Percentiles rank a stretch among this genome's conserved stretches.
These are phyloP conservation scores for Pandemis cinnamomeana DNA, from an alignment of 2,888 invertebrate species.

Conservation along the genomic window DNA sequence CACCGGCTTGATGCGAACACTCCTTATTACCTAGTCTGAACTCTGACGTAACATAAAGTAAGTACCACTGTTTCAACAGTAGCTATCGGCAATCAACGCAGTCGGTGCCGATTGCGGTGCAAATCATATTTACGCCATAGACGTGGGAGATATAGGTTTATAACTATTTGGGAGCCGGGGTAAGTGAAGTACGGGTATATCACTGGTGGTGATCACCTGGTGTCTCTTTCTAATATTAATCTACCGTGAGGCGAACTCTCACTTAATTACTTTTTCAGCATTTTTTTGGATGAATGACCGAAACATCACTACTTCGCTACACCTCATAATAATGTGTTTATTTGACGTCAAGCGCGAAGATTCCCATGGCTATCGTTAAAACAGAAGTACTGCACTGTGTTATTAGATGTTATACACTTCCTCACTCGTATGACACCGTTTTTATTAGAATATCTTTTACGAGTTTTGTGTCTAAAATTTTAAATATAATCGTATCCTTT, in stretches of 20 bases:
- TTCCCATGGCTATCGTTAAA: not conserved
- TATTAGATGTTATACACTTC: not conserved
- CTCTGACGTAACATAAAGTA: not conserved
- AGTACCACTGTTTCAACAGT: not conserved
- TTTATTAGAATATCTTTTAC: not conserved
- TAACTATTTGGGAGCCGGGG: too few species aligned
- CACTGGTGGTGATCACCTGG: too few species aligned
- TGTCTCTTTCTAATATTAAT: too few species aligned
- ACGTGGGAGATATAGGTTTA: not conserved
- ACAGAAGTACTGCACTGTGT: not conserved
- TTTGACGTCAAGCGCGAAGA: not conserved
- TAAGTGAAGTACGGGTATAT: too few species aligned
- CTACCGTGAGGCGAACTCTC: too few species aligned
- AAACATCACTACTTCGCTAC: too few species aligned
- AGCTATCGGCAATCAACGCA: not conserved
- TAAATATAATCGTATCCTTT: slow-evolving; percentile 1
- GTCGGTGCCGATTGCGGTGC: not conserved
- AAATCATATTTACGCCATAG: not conserved
- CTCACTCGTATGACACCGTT: not conserved
- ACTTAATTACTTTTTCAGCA: too few species aligned
- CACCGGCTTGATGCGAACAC: not conserved
- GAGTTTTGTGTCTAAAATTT: slow-evolving; percentile 6
- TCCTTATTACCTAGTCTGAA: slow-evolving; percentile 6
- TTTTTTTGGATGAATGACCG: too few species aligned
- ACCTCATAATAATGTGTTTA: too few species aligned